Percentiles rank a stretch among this genome's conserved stretches.
These are phyloP conservation scores for Callorhinus ursinus DNA, from an alignment of 2,113 vertebrate species.

Conservation along the genomic window DNA sequence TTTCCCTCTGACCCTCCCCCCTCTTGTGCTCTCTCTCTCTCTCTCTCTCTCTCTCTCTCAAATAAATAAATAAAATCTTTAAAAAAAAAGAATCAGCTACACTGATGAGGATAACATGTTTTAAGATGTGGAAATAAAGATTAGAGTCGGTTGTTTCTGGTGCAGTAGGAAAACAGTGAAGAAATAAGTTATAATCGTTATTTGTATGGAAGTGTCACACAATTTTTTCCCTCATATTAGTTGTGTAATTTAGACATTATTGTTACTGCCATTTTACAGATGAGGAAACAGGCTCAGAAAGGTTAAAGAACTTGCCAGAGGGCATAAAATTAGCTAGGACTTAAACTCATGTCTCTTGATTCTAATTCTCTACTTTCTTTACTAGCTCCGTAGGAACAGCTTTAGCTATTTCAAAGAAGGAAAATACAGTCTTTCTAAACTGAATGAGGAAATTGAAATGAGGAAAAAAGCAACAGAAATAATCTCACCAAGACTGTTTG, in stretches of 20 bases:
- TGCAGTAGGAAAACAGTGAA: neutral
- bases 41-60: neutral
- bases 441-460: neutral
- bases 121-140: neutral
- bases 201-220: neutral
- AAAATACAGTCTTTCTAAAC: neutral
- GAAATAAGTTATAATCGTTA: neutral
- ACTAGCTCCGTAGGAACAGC: neutral
- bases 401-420: neutral
- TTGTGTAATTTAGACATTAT: neutral
- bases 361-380: neutral
- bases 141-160: neutral
- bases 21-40: neutral
- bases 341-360: neutral
- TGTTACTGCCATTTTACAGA: neutral
- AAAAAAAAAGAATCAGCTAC: neutral
- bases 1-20: neutral
- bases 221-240: neutral
- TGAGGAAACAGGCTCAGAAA: constrained; percentile 9
- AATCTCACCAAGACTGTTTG: neutral
- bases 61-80: neutral
- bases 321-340: neutral
- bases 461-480: neutral
- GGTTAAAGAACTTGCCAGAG: neutral
- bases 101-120: neutral